phyloP scores from a whole-genome alignment of 92 coral and sea anemone species.

The Epizoanthus scotinus region DNA sequence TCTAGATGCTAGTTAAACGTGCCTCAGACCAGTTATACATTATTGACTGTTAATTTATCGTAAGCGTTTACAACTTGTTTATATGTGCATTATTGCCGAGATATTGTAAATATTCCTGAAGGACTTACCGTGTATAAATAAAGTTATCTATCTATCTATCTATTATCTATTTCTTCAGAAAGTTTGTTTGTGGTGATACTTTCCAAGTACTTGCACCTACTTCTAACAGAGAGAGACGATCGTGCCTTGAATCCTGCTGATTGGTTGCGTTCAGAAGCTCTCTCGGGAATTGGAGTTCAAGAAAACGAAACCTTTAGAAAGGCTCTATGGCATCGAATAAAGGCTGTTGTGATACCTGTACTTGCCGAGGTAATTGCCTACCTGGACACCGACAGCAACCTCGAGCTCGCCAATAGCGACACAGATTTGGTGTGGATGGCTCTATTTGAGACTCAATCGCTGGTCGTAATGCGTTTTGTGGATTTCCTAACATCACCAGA shows the following conservation, averaged over 20 bases:
- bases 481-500: constrained; percentile 63
- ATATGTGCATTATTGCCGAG: not conserved
- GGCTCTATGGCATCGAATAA: constrained; percentile 84
- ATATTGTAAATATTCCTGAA: too few species aligned
- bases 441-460: constrained; percentile 50
- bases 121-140: too few species aligned
- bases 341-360: constrained; percentile 72
- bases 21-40: too few species aligned
- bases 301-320: constrained; percentile 86
- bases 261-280: constrained; percentile 81
- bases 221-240: constrained; percentile 55
- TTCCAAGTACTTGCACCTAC: constrained; percentile 60
- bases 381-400: constrained; percentile 75
- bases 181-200: constrained; percentile 43
- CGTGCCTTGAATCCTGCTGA: constrained; percentile 54
- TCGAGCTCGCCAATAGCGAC: constrained; percentile 48
- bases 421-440: constrained; percentile 69
- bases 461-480: constrained; percentile 63
- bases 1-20: too few species aligned
- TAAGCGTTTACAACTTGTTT: not conserved
- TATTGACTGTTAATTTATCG: too few species aligned
- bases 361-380: constrained; percentile 75
- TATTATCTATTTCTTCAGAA: not conserved
- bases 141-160: too few species aligned
- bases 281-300: constrained; percentile 70